A percentile compares a stretch with the other conserved stretches of the same genome.
Evolutionary conservation across 2,797 vertebrate species (phyloP).

Genomic region (Enteromius trimaculatus): DNA sequence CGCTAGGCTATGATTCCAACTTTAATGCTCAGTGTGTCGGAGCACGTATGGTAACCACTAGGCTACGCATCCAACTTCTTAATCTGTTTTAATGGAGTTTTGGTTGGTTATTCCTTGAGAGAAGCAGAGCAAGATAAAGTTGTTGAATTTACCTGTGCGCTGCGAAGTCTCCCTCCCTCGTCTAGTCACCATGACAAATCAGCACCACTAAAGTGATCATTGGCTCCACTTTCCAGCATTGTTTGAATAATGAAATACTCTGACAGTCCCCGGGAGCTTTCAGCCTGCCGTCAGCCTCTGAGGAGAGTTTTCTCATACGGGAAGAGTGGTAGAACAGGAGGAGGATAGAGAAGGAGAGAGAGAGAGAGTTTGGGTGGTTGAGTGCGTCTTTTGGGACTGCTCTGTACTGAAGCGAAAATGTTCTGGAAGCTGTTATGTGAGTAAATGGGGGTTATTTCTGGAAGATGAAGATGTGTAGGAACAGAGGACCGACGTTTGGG

Average conservation of each 20-base stretch:
- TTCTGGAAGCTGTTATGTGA: conserved; percentile 76
- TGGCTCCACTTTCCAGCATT: conserved; percentile 45
- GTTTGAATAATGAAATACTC: conserved; percentile 76
- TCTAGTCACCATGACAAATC: conserved; percentile 59
- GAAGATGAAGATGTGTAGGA: conserved; percentile 70
- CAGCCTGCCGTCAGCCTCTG: conserved; percentile 29
- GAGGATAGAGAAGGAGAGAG: conserved; percentile 21
- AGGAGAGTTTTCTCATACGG: conserved; percentile 9
- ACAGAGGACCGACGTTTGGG: conserved; percentile 67
- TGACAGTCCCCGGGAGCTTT: conserved; percentile 75
- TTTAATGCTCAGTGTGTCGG: background rate
- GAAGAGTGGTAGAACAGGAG: conserved; percentile 19
- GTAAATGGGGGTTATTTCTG: conserved; percentile 78
- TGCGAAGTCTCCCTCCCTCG: conserved; percentile 43
- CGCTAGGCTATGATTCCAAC: background rate
- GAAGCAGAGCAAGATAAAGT: conserved; percentile 17
- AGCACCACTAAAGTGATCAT: conserved; percentile 60
- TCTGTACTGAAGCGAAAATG: conserved; percentile 69
- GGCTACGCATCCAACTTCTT: conserved; percentile 8
- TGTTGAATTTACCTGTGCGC: conserved; percentile 17
- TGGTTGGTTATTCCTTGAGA: conserved; percentile 16
- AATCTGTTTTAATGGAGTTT: conserved; percentile 6
- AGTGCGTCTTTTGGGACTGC: conserved; percentile 66
- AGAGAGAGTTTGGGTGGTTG: conserved; percentile 34
- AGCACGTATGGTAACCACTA: background rate